These are phyloP conservation scores for Cladopsammia gracilis DNA, from an alignment of 64 coral and sea anemone genomes.

Conservation along the genomic window DNA sequence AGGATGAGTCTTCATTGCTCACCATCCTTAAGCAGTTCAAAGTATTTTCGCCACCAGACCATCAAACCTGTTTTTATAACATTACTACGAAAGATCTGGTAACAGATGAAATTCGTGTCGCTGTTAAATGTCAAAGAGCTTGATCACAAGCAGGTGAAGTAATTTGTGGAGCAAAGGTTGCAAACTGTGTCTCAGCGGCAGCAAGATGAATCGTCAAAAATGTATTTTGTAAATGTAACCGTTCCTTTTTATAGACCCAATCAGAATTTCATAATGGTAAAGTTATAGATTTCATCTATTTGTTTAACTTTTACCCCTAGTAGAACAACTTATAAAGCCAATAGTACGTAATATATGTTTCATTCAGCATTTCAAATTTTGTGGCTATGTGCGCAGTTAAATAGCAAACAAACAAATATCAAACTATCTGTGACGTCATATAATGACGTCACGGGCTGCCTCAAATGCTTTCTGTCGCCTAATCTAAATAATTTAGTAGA, in stretches of 20 bases:
- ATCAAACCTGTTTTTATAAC: slow-evolving; percentile 42
- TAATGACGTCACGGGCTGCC: not conserved
- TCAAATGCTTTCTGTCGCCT: not conserved
- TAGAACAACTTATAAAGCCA: not conserved
- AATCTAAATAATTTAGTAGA: not conserved
- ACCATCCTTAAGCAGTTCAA: slow-evolving; percentile 58
- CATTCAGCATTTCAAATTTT: slow-evolving; percentile 9
- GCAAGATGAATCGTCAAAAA: no score
- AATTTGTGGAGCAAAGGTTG: slow-evolving; percentile 35
- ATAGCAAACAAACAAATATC: not conserved
- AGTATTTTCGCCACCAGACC: slow-evolving; percentile 36
- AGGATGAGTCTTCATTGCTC: slow-evolving; percentile 54
- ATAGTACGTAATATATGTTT: not conserved
- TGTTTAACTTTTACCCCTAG: not conserved
- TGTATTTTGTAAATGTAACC: no score
- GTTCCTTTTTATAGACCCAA: no score
- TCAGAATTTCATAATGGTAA: no score
- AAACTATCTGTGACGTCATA: not conserved
- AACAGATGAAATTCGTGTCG: slow-evolving; percentile 33
- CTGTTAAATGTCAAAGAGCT: slow-evolving; percentile 26
- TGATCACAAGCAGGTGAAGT: slow-evolving; percentile 5
- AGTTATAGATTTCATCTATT: no score
- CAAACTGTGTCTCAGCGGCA: no score
- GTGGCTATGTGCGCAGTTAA: not conserved
- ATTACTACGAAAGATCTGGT: slow-evolving; percentile 56